These are phyloP conservation scores for Sinohyriopsis cumingii DNA, from an alignment of 2,888 invertebrate species.

Conservation along the genomic window DNA sequence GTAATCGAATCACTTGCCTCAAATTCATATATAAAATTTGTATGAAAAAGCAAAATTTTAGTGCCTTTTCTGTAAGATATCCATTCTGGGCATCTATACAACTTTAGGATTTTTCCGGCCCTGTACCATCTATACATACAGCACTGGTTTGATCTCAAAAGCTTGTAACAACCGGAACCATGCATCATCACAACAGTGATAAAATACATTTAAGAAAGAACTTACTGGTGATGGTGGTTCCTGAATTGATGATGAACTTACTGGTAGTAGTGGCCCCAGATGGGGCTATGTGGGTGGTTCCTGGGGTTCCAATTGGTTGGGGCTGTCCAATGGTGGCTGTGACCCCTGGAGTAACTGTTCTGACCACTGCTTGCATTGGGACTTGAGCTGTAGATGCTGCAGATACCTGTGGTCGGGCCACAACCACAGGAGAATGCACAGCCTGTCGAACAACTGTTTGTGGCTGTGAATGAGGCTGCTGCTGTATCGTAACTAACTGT, in stretches of 20 bases:
- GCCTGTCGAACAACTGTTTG: constrained; percentile 43
- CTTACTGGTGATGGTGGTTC: not conserved
- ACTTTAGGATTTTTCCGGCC: too few species aligned
- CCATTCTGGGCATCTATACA: too few species aligned
- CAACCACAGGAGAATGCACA: constrained; percentile 40
- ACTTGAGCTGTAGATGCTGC: constrained; percentile 28
- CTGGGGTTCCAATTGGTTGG: constrained; percentile 17
- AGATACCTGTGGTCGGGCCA: constrained; percentile 35
- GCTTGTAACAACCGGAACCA: not conserved
- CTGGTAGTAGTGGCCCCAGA: constrained; percentile 7
- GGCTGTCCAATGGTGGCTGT: constrained; percentile 22
- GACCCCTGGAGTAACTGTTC: constrained; percentile 21
- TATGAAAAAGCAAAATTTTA: too few species aligned
- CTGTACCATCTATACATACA: too few species aligned
- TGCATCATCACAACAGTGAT: constrained; percentile 1
- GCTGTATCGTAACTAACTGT: constrained; percentile 58
- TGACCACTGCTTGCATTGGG: constrained; percentile 27
- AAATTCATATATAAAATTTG: too few species aligned
- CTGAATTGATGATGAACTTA: constrained; percentile 2
- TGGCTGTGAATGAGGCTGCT: constrained; percentile 37
- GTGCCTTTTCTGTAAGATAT: too few species aligned
- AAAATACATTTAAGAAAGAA: constrained; percentile 2
- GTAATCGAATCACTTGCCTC: too few species aligned
- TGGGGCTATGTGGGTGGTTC: constrained; percentile 19
- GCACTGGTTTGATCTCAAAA: constrained; percentile 3